Base-by-base conservation (phyloP, 2,113 vertebrate species). In the Stigmatopora nigra region DNA sequence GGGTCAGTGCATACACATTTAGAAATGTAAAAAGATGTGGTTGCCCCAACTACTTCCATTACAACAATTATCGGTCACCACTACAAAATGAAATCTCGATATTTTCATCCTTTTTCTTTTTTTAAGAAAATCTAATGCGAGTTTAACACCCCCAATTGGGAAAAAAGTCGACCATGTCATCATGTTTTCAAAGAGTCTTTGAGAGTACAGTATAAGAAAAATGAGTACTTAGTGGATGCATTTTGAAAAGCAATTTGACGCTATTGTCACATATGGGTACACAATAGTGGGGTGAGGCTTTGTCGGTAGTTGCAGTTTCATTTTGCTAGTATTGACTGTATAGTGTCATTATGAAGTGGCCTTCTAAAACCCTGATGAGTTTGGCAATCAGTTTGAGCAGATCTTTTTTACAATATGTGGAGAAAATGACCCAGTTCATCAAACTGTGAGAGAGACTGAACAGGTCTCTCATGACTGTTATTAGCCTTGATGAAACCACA, bases 341-440 rank as follows among this genome's bases (percentile, higher is more conserved):
- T 35, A 72, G 78, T 44, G 55, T 67, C 63, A 78, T 69, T 70
- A 68, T 64, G 2, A 63, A 52, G 78, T 70, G 15, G 63, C 52
- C 78, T 83, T 77, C 71, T 61, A 65, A 31, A 67, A 68, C 69
- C 53, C 69, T 71, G 82, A 76, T 69, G 78, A 82, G 65, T 78
- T 71, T 68, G 68, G 74, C 81, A 79, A 68, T 86, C 67, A 58
- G 73, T 79, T 83, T 79, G 75, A 65, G 64, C 63, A 70, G 62
- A 56, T 67, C 75, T 41, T 80, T 76, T 68, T 73, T 82, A 78
- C 73, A 69, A 67, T 71, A 69, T 3, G 64, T 55, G 69, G 64
- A 61, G 62, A 70, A 81, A 79, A 76, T 80, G 81, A 82, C 83
- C 73, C 76, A 81, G 76, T 80, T 82, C 75, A 83, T 83, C 78